A percentile compares a stretch with the other conserved stretches of the same genome.
Evolutionary conservation across 1,140 invertebrate species (phyloP).

Genomic region (Bursaphelenchus mucronatus): DNA sequence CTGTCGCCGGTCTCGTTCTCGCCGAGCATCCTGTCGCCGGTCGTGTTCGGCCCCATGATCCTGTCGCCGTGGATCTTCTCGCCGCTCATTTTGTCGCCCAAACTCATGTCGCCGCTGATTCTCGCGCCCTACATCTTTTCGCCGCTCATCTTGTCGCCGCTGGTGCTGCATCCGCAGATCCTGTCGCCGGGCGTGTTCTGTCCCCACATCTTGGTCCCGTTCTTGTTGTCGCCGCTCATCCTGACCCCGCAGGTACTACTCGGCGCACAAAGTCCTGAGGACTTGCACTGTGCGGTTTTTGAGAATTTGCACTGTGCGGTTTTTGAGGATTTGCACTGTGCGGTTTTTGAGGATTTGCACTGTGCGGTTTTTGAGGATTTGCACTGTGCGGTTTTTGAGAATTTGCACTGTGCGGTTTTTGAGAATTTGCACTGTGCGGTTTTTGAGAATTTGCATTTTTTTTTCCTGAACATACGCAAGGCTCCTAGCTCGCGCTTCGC

Average conservation of each 20-base stretch:
- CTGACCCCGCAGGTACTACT: constrained; percentile 28
- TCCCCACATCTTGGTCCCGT: constrained; percentile 26
- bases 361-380: too few relatives aligned
- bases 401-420: too few relatives aligned
- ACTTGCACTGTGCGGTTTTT: too few relatives aligned
- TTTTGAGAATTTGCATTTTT: too few relatives aligned
- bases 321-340: too few relatives aligned
- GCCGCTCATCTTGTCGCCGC: constrained; percentile 33
- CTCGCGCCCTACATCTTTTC: constrained; percentile 31
- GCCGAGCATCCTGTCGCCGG: constrained; percentile 44
- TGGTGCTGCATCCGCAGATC: constrained; percentile 34
- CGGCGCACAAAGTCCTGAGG: too few relatives aligned
- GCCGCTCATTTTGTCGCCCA: constrained; percentile 46
- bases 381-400: too few relatives aligned
- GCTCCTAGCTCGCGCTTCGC: too few relatives aligned
- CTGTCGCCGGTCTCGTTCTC: constrained; percentile 40
- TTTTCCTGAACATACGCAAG: too few relatives aligned
- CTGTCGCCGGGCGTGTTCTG: constrained; percentile 31
- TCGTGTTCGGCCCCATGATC: constrained; percentile 45
- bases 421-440: too few relatives aligned
- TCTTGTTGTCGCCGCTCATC: constrained; percentile 44
- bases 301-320: too few relatives aligned
- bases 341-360: too few relatives aligned
- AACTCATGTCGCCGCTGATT: constrained; percentile 40
- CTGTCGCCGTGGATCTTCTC: constrained; percentile 51